Evolutionary conservation across 2,888 invertebrate genomes (phyloP).

Genomic region (Anagyrus pseudococci): DNA sequence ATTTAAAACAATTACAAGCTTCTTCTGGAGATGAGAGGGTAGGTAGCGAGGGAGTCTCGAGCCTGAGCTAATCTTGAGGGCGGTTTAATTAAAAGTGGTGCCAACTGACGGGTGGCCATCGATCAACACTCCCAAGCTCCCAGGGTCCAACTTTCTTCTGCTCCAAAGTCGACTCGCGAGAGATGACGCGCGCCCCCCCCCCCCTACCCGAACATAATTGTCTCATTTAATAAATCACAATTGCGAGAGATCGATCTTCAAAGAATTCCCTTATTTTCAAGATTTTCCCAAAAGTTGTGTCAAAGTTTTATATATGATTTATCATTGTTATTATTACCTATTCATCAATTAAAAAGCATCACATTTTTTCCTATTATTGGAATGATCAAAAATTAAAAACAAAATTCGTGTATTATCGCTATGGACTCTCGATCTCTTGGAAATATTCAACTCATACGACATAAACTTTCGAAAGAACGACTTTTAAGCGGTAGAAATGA

Average conservation of each 20-base stretch:
- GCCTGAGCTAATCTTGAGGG: constrained; percentile 61
- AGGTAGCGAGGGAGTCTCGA: constrained; percentile 40
- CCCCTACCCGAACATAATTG: constrained; percentile 23
- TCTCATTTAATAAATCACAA: constrained; percentile 33
- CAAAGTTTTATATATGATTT: too few species aligned
- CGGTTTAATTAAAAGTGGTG: constrained; percentile 62
- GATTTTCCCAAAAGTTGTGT: too few species aligned
- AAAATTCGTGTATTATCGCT: too few species aligned
- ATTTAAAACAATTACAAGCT: constrained; percentile 62
- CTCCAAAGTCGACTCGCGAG: constrained; percentile 19
- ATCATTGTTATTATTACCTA: too few species aligned
- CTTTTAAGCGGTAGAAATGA: too few species aligned
- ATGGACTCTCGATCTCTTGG: too few species aligned
- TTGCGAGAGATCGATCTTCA: constrained; percentile 30
- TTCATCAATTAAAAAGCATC: too few species aligned
- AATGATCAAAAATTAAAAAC: too few species aligned
- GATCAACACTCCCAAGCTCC: constrained; percentile 59
- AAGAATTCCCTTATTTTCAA: too few species aligned
- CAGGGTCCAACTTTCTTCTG: constrained; percentile 31
- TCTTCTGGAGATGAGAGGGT: constrained; percentile 39
- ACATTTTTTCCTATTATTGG: too few species aligned
- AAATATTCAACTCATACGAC: too few species aligned
- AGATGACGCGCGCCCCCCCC: constrained; percentile 40
- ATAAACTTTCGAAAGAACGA: too few species aligned
- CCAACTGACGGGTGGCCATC: constrained; percentile 62